Conservation (phyloP, 2,888 invertebrate species). For the Xiphydria camelus region DNA sequence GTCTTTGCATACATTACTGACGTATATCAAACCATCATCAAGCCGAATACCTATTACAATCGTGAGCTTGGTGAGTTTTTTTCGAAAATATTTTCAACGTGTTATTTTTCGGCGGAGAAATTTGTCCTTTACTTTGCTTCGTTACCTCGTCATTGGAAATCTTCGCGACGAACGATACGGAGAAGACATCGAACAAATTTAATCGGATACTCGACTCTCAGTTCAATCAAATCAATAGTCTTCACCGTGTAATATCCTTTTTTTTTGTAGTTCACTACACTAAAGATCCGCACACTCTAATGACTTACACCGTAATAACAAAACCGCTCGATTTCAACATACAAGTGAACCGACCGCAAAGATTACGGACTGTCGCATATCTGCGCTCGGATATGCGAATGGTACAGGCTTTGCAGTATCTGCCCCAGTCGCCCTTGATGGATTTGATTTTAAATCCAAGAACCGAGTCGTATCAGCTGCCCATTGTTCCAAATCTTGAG, state of each 20-base stretch:
- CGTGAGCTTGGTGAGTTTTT: constrained; percentile 30
- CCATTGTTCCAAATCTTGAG: constrained; percentile 11
- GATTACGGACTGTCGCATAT: constrained; percentile 50
- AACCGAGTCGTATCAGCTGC: constrained; percentile 56
- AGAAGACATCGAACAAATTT: too few species aligned
- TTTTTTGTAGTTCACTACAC: constrained; percentile 26
- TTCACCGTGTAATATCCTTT: constrained; percentile 1
- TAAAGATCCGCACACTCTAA: constrained; percentile 30
- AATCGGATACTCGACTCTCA: too few species aligned
- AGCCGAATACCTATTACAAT: constrained; percentile 33
- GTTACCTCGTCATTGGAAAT: too few species aligned
- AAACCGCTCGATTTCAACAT: constrained; percentile 33
- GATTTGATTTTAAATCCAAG: constrained; percentile 65
- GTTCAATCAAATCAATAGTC: background rate
- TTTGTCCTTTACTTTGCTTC: too few species aligned
- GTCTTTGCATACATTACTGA: constrained; percentile 43
- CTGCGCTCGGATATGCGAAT: constrained; percentile 61
- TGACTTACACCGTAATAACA: constrained; percentile 43
- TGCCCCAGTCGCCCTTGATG: constrained; percentile 65
- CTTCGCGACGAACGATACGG: too few species aligned
- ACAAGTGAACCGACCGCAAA: constrained; percentile 33
- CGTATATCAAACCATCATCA: constrained; percentile 26
- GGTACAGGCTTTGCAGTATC: constrained; percentile 66
- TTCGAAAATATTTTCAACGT: too few species aligned
- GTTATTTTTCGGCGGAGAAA: too few species aligned